Percentiles rank a stretch among this genome's conserved stretches.
phyloP scores from a whole-genome alignment of 2,888 invertebrate species.

The Hydroisotoma schaefferi region DNA sequence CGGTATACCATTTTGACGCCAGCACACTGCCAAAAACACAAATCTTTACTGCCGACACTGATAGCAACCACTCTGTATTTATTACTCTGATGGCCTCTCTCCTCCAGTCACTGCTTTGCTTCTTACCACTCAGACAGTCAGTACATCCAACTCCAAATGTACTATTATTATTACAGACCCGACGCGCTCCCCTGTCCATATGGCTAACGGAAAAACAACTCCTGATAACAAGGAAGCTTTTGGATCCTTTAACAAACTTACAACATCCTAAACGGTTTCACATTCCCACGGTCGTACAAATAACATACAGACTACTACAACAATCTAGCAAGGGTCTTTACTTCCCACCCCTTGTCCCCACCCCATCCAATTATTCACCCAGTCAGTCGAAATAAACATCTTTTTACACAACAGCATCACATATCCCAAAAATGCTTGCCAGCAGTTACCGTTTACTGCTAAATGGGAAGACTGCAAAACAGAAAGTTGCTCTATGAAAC shows the following conservation, averaged over 20 bases:
- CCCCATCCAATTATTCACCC: conserved; percentile 3
- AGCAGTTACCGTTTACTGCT: too few relatives aligned
- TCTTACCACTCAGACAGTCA: too few relatives aligned
- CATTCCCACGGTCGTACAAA: too few relatives aligned
- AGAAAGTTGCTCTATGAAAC: too few relatives aligned
- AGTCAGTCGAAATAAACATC: conserved; percentile 3
- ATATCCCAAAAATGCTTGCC: background rate
- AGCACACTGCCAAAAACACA: conserved; percentile 56
- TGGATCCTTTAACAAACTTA: too few relatives aligned
- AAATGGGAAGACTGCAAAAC: too few relatives aligned
- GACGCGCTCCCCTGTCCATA: background rate
- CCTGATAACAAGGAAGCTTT: too few relatives aligned
- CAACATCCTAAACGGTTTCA: background rate
- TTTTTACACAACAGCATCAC: too few relatives aligned
- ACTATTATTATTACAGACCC: conserved; percentile 4
- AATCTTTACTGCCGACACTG: conserved; percentile 15
- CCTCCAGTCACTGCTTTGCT: background rate
- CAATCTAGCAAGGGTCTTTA: background rate
- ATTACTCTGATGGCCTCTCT: conserved; percentile 3
- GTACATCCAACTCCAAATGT: too few relatives aligned
- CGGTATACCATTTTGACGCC: conserved; percentile 59
- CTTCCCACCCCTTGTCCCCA: background rate
- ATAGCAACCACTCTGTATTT: conserved; percentile 15
- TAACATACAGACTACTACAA: too few relatives aligned
- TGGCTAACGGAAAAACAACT: too few relatives aligned